A percentile compares a stretch with the other conserved stretches of the same genome.
phyloP scores from a whole-genome alignment of 2,113 vertebrate species.

The Aegotheles bennettii region DNA sequence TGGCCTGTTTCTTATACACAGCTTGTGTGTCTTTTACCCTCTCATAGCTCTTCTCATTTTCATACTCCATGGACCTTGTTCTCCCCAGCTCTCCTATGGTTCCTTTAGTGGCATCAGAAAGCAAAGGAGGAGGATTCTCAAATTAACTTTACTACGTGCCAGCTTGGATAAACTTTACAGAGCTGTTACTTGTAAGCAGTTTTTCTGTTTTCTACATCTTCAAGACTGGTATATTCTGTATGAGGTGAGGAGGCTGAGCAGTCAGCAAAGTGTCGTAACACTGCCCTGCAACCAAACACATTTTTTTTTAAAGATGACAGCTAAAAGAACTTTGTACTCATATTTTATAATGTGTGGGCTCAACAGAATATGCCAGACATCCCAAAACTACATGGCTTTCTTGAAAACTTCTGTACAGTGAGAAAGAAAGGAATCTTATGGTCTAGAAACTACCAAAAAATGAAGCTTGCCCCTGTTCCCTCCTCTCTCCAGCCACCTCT shows the following conservation, averaged over 20 bases:
- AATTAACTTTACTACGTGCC: background rate
- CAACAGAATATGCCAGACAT: background rate
- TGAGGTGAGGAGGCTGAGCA: background rate
- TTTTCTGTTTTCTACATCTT: background rate
- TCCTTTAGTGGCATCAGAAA: background rate
- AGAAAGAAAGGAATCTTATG: background rate
- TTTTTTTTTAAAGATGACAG: background rate
- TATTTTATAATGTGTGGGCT: background rate
- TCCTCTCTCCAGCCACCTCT: background rate
- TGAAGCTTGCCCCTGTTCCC: background rate
- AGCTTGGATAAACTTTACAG: background rate
- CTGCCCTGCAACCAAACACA: background rate
- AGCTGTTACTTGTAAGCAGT: background rate
- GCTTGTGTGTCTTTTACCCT: background rate
- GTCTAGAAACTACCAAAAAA: background rate
- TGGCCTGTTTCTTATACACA: background rate
- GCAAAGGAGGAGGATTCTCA: background rate
- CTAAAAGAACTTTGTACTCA: background rate
- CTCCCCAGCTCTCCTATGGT: background rate
- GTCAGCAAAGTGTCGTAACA: background rate
- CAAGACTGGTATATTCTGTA: background rate
- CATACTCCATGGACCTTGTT: background rate
- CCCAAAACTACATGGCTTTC: background rate
- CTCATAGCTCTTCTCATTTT: background rate
- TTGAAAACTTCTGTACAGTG: background rate